phyloP scores from a whole-genome alignment of 1,140 invertebrate genomes.

The Rhysida immarginata region DNA sequence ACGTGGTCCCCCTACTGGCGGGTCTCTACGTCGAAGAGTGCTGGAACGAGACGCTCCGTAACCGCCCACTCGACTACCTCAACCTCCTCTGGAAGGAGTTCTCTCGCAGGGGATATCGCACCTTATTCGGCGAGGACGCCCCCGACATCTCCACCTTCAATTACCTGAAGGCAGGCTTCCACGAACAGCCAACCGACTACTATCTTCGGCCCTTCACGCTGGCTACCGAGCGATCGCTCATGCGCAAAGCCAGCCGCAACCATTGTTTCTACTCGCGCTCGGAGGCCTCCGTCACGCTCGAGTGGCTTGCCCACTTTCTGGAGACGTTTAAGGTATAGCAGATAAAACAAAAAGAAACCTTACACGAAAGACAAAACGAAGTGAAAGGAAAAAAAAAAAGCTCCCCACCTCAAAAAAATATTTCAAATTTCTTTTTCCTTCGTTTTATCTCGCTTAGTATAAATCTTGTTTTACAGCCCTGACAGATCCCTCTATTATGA shows the following conservation, averaged over 20 bases:
- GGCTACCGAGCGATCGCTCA: conserved; percentile 11
- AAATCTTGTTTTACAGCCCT: too few relatives aligned
- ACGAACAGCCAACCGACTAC: conserved; percentile 60
- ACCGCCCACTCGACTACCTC: conserved; percentile 10
- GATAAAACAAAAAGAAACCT: too few relatives aligned
- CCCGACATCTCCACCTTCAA: conserved; percentile 61
- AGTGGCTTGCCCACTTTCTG: conserved; percentile 1
- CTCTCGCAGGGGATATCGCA: conserved; percentile 50
- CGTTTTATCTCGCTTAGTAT: too few relatives aligned
- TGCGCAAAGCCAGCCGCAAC: neutral
- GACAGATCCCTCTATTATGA: too few relatives aligned
- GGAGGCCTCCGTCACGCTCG: neutral
- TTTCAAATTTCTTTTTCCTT: too few relatives aligned
- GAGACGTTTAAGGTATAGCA: conserved; percentile 2
- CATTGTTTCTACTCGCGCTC: neutral
- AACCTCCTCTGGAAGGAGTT: conserved; percentile 23
- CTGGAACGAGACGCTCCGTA: conserved; percentile 27
- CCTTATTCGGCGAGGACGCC: conserved; percentile 62
- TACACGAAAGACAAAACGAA: too few relatives aligned
- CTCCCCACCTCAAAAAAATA: too few relatives aligned
- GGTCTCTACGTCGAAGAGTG: conserved; percentile 18
- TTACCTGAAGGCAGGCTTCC: conserved; percentile 60
- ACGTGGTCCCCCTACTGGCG: conserved; percentile 53
- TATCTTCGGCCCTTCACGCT: conserved; percentile 53
- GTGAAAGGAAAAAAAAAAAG: too few relatives aligned